Percentiles rank a stretch among this genome's conserved stretches.
Conservation (phyloP, 2,888 invertebrate species). For the Eupithecia abbreviata region DNA sequence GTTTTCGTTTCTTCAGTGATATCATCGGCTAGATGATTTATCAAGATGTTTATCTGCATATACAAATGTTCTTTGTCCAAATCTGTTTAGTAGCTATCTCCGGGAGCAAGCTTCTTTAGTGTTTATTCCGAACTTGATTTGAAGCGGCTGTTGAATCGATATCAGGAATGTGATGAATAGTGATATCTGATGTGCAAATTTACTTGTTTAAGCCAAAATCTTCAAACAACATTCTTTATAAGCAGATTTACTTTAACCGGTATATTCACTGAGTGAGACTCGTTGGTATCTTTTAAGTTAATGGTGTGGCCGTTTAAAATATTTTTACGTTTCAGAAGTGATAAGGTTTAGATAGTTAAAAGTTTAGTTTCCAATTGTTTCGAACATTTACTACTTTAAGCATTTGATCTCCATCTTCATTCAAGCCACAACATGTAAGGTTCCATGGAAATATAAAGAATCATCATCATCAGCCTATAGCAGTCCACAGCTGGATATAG, state of each 20-base stretch:
- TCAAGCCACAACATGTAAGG: background rate
- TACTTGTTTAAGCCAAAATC: background rate
- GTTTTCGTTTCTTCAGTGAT: background rate
- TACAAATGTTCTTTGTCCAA: background rate
- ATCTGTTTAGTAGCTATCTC: conserved; percentile 3
- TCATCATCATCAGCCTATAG: too few relatives aligned
- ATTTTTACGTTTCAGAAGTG: background rate
- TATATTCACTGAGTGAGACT: background rate
- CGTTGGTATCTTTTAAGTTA: conserved; percentile 4
- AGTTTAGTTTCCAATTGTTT: background rate
- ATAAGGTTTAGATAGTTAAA: background rate
- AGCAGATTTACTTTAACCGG: background rate
- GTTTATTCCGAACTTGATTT: conserved; percentile 6
- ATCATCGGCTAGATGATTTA: background rate
- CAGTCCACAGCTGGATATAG: too few relatives aligned
- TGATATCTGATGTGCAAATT: conserved; percentile 6
- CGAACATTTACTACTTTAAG: background rate
- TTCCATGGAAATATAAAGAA: background rate
- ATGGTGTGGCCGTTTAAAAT: background rate
- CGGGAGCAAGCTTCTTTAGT: background rate
- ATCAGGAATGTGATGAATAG: background rate
- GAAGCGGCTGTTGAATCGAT: background rate
- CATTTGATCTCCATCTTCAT: background rate
- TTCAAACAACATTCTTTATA: conserved; percentile 2
- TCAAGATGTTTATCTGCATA: conserved; percentile 1